Percentiles rank a stretch among this genome's conserved stretches.
These are phyloP conservation scores for Tribolium madens DNA, from an alignment of 1,140 invertebrate species.

Conservation along the genomic window DNA sequence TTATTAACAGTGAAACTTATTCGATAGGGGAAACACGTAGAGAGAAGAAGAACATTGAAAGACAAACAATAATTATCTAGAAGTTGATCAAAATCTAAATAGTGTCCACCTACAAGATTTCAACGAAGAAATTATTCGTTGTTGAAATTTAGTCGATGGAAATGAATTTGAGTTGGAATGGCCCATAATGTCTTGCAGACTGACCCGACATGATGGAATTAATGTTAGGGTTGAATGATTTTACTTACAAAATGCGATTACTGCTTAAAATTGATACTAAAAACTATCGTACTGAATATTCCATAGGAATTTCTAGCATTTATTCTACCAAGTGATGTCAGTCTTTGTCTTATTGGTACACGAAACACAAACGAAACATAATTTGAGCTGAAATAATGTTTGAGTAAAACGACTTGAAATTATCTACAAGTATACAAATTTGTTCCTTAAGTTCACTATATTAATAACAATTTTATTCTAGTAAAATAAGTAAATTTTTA, in stretches of 20 bases:
- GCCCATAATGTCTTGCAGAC: slow-evolving; percentile 23
- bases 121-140: not conserved
- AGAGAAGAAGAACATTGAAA: slow-evolving; percentile 32
- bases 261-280: slow-evolving; percentile 29
- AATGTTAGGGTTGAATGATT: slow-evolving; percentile 33
- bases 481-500: slow-evolving; percentile 37
- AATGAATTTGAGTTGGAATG: not conserved
- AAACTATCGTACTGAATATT: slow-evolving; percentile 38
- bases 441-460: slow-evolving; percentile 62
- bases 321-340: slow-evolving; percentile 38
- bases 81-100: slow-evolving; percentile 20
- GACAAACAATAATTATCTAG: slow-evolving; percentile 36
- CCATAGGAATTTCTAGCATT: slow-evolving; percentile 38
- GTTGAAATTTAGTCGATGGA: not conserved
- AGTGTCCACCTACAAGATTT: not conserved
- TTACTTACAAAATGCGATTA: slow-evolving; percentile 26
- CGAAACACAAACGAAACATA: slow-evolving; percentile 15
- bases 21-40: slow-evolving; percentile 14
- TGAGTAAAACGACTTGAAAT: slow-evolving; percentile 56
- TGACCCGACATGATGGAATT: slow-evolving; percentile 30
- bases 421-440: slow-evolving; percentile 63
- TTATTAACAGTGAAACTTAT: slow-evolving; percentile 20
- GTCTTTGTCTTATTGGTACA: slow-evolving; percentile 33
- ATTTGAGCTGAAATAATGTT: slow-evolving; percentile 36
- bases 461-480: slow-evolving; percentile 59